Evolutionary conservation across 2,797 vertebrate species (phyloP), one percentile per base, ranked within the genome.

Genomic region (Yasuhikotakia modesta): DNA sequence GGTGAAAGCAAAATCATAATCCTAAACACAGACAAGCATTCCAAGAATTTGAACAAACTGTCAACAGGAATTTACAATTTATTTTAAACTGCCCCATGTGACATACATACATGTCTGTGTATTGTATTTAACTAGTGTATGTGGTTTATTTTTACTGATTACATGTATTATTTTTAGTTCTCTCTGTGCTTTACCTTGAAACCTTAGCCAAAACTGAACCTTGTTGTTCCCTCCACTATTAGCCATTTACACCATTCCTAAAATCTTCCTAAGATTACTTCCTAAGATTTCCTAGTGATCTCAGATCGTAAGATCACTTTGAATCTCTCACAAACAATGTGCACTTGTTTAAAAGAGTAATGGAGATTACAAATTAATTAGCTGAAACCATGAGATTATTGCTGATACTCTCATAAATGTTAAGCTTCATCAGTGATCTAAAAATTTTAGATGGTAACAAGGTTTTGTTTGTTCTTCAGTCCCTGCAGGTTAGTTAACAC

Each of bases 311-410:
- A n/a, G n/a, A n/a, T n/a, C n/a, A n/a, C 92, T 93, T 91, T 91
- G 96, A 95, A 97, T 96, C 95, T 96, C 94, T 92, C 92, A 90
- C 93, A 95, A 96, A 96, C 93, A 95, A 94, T 90, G 88, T 90
- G 93, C 93, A 95, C 92, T 95, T 92, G 90, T 92, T 93, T 94
- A 93, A 94, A 93, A 91, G 90, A 89, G 90, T 91, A 93, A 90
- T 89, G 92, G 92, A 91, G 92, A 93, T 92, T 87, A 87, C 91
- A 92, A 96, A 95, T 95, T 95, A 96, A 97, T 97, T 96, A 97
- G 93, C 92, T 92, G 91, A 93, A 94, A 94, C 91, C 88, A 90
- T 90, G 90, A 96, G 95, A 96, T 96, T 93, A 95, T 92, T 94
- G 93, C 90, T 90, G 91, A 93, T 93, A 94, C 91, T 91, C 90